Evolutionary conservation across 2,888 invertebrate species (phyloP).

Genomic region (Alviniconcha strummeri): DNA sequence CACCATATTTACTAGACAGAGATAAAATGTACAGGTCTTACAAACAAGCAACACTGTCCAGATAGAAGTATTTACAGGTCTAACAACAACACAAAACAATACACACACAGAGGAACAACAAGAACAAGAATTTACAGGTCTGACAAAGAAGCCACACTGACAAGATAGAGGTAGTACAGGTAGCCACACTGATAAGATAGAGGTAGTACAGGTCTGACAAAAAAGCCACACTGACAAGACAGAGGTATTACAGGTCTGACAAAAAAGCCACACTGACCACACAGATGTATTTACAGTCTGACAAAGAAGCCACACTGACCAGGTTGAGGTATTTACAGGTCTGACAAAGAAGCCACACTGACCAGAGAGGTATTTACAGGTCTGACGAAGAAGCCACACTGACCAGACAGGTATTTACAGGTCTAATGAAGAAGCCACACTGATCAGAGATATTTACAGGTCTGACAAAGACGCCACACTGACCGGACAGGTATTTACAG

Average conservation of each 20-base stretch:
- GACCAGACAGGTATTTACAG: conserved; percentile 43
- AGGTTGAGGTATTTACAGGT: conserved; percentile 79
- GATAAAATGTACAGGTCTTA: conserved; percentile 74
- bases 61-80: conserved; percentile 80
- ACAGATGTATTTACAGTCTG: neutral
- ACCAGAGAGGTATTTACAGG: conserved; percentile 81
- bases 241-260: conserved; percentile 72
- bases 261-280: neutral
- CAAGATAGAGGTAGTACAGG: neutral
- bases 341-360: conserved; percentile 52
- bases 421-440: conserved; percentile 75
- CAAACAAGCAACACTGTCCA: conserved; percentile 73
- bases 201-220: neutral
- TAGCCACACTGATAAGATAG: neutral
- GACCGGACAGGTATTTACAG: neutral
- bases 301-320: conserved; percentile 71
- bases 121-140: neutral
- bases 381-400: conserved; percentile 76
- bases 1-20: neutral
- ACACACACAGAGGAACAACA: neutral
- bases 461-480: conserved; percentile 75
- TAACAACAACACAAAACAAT: conserved; percentile 72
- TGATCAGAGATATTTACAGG: conserved; percentile 61
- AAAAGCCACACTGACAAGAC: conserved; percentile 78
- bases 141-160: neutral